These are phyloP conservation scores for Noturus placidus DNA, from an alignment of 2,113 vertebrate species.

Conservation along the genomic window DNA sequence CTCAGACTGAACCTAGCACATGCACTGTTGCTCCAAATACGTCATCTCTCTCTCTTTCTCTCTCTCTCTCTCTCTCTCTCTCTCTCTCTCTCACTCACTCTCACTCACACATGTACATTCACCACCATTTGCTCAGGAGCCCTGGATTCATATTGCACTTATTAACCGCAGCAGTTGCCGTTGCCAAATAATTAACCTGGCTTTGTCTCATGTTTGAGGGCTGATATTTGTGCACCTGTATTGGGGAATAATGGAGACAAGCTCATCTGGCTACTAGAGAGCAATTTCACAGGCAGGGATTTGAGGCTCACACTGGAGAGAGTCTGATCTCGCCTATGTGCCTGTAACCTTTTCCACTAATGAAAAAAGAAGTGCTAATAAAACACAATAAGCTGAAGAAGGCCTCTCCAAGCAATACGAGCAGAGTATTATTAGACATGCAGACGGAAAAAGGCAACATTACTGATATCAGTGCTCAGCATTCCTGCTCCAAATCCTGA, in stretches of 20 bases:
- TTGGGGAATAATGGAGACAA: slow-evolving; percentile 63
- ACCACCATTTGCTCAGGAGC: slow-evolving; percentile 48
- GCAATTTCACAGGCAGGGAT: slow-evolving; percentile 21
- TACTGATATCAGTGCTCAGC: slow-evolving; percentile 16
- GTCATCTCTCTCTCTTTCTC: slow-evolving; percentile 46
- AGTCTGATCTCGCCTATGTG: slow-evolving; percentile 58
- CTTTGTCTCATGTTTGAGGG: slow-evolving; percentile 68
- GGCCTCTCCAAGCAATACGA: slow-evolving; percentile 52
- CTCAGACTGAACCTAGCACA: slow-evolving; percentile 64
- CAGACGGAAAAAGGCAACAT: slow-evolving; percentile 41
- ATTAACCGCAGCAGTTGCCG: slow-evolving; percentile 62
- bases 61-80: not conserved
- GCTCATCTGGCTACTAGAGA: slow-evolving; percentile 58
- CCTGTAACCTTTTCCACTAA: slow-evolving; percentile 72
- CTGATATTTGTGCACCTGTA: slow-evolving; percentile 67
- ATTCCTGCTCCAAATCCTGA: slow-evolving; percentile 24
- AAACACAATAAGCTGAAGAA: slow-evolving; percentile 63
- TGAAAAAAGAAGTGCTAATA: slow-evolving; percentile 69
- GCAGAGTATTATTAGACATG: slow-evolving; percentile 50
- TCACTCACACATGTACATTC: slow-evolving; percentile 63
- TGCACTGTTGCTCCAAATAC: slow-evolving; percentile 70
- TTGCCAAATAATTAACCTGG: slow-evolving; percentile 76
- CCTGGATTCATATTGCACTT: slow-evolving; percentile 62
- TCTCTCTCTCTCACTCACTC: slow-evolving; percentile 47
- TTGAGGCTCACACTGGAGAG: slow-evolving; percentile 32